Percentiles rank a stretch among this genome's conserved stretches.
phyloP scores from a whole-genome alignment of 2,113 vertebrate species.

The Orthonyx spaldingii region DNA sequence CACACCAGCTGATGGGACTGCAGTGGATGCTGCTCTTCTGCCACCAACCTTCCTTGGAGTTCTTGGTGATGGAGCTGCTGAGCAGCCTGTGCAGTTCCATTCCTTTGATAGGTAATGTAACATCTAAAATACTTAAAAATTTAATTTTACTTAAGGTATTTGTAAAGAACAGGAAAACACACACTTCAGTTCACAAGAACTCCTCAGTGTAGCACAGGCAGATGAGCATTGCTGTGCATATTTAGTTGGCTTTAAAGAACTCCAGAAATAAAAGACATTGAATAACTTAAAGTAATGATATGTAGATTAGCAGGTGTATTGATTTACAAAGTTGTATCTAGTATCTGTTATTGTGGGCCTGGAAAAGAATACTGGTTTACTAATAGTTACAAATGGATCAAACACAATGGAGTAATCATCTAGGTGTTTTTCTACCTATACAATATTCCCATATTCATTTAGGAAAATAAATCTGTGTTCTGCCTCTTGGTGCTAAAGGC shows the following conservation, averaged over 20 bases:
- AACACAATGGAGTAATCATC: background rate
- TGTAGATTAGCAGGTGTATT: background rate
- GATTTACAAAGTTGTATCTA: background rate
- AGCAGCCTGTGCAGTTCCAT: constrained; percentile 81
- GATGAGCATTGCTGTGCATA: background rate
- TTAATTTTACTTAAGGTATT: background rate
- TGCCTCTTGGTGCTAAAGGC: background rate
- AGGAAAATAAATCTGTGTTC: background rate
- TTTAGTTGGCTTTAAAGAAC: background rate
- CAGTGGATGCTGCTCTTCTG: constrained; percentile 80
- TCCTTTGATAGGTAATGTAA: constrained; percentile 90
- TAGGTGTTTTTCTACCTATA: background rate
- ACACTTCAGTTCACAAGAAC: background rate
- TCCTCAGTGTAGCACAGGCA: background rate
- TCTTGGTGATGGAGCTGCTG: constrained; percentile 73
- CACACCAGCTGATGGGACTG: constrained; percentile 77
- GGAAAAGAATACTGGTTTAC: background rate
- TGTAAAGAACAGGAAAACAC: background rate
- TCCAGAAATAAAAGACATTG: background rate
- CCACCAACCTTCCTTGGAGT: constrained; percentile 82
- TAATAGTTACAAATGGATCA: background rate
- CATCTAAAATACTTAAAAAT: background rate
- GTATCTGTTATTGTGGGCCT: background rate
- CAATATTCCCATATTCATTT: background rate
- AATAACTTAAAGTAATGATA: background rate